Evolutionary conservation across 64 coral and sea anemone genomes (phyloP).

Genomic region (Stichodactyla helianthus): DNA sequence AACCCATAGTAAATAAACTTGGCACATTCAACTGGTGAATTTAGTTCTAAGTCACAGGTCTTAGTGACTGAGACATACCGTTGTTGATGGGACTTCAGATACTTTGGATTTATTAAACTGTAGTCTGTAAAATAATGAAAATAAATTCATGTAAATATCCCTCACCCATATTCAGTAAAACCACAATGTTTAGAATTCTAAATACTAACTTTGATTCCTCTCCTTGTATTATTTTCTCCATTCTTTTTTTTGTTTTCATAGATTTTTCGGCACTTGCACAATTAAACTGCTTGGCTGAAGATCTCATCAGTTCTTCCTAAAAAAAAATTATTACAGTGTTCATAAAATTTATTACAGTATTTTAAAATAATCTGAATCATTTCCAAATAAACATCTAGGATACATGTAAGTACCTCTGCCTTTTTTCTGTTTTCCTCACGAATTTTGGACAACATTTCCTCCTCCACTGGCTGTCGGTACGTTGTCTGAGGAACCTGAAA

Average conservation of each 20-base stretch:
- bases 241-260: conserved; percentile 77
- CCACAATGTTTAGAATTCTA: too few species aligned
- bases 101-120: conserved; percentile 90
- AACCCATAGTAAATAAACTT: too few species aligned
- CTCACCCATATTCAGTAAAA: too few species aligned
- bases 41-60: background rate
- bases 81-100: conserved; percentile 54
- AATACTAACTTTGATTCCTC: conserved; percentile 74
- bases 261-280: conserved; percentile 95
- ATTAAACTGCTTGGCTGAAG: conserved; percentile 60
- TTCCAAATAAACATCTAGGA: background rate
- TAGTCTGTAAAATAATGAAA: conserved; percentile 33
- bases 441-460: conserved; percentile 66
- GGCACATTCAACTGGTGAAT: too few species aligned
- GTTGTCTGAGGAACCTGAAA: conserved; percentile 79
- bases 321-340: background rate
- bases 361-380: background rate
- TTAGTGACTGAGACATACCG: conserved; percentile 25
- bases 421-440: conserved; percentile 80
- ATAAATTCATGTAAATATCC: too few species aligned
- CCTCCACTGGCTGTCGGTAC: conserved; percentile 68
- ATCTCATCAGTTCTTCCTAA: conserved; percentile 68
- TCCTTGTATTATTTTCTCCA: conserved; percentile 64
- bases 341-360: background rate
- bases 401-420: conserved; percentile 55